These are phyloP conservation scores for Laticauda laticaudata DNA, from an alignment of 2,113 vertebrate species.

Conservation along the genomic window DNA sequence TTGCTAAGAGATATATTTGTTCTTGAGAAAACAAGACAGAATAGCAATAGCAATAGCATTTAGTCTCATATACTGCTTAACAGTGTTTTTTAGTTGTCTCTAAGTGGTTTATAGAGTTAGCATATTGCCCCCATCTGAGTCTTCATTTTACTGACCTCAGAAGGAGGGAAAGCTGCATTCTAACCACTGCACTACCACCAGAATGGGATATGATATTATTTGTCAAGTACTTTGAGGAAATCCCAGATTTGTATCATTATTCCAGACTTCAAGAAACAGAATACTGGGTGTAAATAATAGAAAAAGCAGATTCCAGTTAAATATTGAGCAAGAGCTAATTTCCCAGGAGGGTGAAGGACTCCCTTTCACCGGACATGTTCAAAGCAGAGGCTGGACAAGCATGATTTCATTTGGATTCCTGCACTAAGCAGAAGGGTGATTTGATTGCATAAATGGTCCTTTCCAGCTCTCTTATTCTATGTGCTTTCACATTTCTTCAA, in stretches of 20 bases:
- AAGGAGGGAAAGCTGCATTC: no score
- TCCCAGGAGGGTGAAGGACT: background rate
- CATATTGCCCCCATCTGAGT: no score
- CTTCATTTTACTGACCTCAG: no score
- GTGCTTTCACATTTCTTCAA: background rate
- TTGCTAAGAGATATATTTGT: background rate
- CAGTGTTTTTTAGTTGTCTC: no score
- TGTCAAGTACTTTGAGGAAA: background rate
- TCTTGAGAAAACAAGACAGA: background rate
- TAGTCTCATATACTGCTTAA: no score
- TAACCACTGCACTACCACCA: background rate
- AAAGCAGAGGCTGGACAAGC: background rate
- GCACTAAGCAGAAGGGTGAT: background rate
- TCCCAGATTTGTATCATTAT: background rate
- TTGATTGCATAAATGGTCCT: background rate
- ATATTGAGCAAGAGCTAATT: background rate
- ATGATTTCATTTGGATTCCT: background rate
- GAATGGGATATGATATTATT: background rate
- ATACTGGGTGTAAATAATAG: background rate
- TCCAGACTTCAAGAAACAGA: background rate
- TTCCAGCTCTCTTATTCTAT: background rate
- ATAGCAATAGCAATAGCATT: no score
- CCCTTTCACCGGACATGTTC: background rate
- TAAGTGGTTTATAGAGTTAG: no score
- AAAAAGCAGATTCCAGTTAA: background rate